Percentiles rank a stretch among this genome's conserved stretches.
These are phyloP conservation scores for Pammene aurita DNA, from an alignment of 2,888 invertebrate genomes.

Conservation along the genomic window DNA sequence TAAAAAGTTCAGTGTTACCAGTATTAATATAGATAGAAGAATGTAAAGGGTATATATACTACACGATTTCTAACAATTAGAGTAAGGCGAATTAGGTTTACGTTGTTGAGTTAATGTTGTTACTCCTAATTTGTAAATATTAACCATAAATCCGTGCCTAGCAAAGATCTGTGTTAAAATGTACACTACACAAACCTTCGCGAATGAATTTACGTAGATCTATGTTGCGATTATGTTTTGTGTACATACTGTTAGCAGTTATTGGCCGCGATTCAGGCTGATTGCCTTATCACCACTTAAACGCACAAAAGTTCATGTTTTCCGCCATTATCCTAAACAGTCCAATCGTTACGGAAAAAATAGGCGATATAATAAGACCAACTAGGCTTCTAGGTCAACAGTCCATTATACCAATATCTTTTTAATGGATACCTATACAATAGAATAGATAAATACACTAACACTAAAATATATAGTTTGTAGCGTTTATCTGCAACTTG, in stretches of 20 bases:
- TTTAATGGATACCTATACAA: not conserved
- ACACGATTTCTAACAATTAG: no score
- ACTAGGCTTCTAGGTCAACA: slow-evolving; percentile 29
- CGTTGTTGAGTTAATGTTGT: no score
- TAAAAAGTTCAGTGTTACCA: no score
- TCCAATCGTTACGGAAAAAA: slow-evolving; percentile 17
- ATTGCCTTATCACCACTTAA: not conserved
- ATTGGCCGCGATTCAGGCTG: not conserved
- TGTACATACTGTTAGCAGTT: not conserved
- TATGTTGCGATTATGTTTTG: not conserved
- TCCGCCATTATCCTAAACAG: slow-evolving; percentile 19
- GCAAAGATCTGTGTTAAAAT: no score
- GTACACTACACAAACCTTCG: no score
- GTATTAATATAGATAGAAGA: no score
- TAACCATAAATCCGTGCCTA: no score
- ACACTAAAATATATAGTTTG: no score
- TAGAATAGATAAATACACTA: not conserved
- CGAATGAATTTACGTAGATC: not conserved
- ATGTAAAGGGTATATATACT: no score
- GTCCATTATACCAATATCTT: slow-evolving; percentile 11
- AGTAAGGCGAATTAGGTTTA: no score
- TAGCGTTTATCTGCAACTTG: no score
- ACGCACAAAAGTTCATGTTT: slow-evolving; percentile 20
- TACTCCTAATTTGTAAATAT: no score
- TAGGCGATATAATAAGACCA: slow-evolving; percentile 26